Base-by-base conservation (phyloP, 92 coral and sea anemone species). In the Zoanthus solanderi region DNA sequence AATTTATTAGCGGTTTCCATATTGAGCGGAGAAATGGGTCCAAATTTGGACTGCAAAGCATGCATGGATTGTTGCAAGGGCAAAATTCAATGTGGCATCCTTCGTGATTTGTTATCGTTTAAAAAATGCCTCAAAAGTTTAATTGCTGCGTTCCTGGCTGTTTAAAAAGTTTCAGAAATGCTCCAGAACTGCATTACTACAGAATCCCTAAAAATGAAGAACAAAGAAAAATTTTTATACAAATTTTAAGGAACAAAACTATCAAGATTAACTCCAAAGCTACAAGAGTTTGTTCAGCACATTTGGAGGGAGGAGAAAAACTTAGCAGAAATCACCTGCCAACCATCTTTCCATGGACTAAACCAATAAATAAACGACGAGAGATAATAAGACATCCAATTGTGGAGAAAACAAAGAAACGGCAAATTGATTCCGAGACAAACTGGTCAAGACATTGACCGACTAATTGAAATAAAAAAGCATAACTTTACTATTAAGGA, bases 271-370 rank as follows among this genome's bases (percentile, higher is more conserved):
- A 91, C 15, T 87, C 89, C 48, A 30, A 83, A 60, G 84, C 84
- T 45, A 91, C 93, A 47, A 50, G 80, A 9, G 61, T 76, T 46
- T 52, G 80, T 34, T 76, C 93, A 5, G 85, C 81, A 57, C 93
- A 90, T 82, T 90, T 90, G 71, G 93, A 90, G 50, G 90, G 93
- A 73, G 93, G 93, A 8, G 86, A 76, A 48, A 89, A 89, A 71
- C 75, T 84, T 46, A 89, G 92, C 23, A 68, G 88, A 1, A 84
- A 67, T 68, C 92, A 89, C 34, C 42, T 89, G 1, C 92, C 89
- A 50, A 48, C 85, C 10, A 85, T 89, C 53, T 89, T 89, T 78
- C 92, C 89, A 14, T 89, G 92, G 89, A 86, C 90, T 47, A 86
- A 90, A 75, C 67, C 47, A 79, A 79, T 65, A 76, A 56, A 3